Conservation (phyloP, 2,888 invertebrate species). For the Drosophila quinaria region DNA sequence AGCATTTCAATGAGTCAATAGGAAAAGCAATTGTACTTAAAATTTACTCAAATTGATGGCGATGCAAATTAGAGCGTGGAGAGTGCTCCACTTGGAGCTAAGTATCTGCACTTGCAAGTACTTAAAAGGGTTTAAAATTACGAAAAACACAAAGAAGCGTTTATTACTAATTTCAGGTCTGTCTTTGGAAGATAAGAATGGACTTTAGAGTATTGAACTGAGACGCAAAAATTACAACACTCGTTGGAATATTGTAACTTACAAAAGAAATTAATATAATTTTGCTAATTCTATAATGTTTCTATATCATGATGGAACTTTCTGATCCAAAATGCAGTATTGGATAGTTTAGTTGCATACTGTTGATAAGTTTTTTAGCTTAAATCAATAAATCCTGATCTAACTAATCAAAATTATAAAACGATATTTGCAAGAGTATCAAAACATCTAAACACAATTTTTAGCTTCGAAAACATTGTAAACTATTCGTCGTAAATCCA, state of each 20-base stretch:
- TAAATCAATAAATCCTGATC: no score
- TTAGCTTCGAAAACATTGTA: background rate
- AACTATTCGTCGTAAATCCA: constrained; percentile 6
- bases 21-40: background rate
- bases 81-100: background rate
- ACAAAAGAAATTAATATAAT: no score
- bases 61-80: background rate
- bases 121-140: background rate
- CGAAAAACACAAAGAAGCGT: no score
- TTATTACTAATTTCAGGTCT: no score
- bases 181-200: background rate
- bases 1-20: constrained; percentile 32
- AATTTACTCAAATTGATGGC: constrained; percentile 4
- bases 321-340: no score
- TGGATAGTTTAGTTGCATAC: no score
- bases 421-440: background rate
- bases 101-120: background rate
- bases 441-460: background rate
- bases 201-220: background rate
- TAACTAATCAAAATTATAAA: no score
- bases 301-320: no score
- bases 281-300: no score
- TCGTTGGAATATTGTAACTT: no score
- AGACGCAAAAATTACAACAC: background rate
- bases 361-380: no score